Evolutionary conservation across 1,140 invertebrate genomes (phyloP).

Genomic region (Zaprionus vittiger): DNA sequence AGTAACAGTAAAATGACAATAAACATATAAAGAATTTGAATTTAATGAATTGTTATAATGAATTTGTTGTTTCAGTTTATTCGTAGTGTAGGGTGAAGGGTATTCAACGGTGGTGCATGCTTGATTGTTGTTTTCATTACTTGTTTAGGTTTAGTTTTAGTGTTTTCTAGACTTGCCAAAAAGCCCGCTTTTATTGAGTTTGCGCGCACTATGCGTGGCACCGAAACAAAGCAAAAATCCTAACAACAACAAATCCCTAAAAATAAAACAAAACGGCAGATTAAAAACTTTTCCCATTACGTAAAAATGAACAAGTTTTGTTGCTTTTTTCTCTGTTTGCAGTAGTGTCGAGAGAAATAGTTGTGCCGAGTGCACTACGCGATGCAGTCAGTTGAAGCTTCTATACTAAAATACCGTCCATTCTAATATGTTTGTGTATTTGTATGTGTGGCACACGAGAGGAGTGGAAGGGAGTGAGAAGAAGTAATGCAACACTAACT

Average conservation of each 20-base stretch:
- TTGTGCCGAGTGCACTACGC: conserved; percentile 50
- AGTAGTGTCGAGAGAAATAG: conserved; percentile 53
- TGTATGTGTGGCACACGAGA: conserved; percentile 2
- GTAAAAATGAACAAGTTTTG: conserved; percentile 77
- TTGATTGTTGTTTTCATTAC: not conserved
- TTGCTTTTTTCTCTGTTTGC: conserved; percentile 32
- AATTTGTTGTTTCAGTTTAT: too few relatives aligned
- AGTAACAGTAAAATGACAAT: too few relatives aligned
- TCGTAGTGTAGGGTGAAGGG: not conserved
- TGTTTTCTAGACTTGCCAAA: conserved; percentile 53
- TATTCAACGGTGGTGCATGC: not conserved
- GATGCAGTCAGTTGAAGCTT: conserved; percentile 30
- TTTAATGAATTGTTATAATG: too few relatives aligned
- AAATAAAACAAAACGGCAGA: conserved; percentile 49
- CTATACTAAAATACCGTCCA: conserved; percentile 57
- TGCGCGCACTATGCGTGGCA: conserved; percentile 35
- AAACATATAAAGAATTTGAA: too few relatives aligned
- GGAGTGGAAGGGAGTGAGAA: not conserved
- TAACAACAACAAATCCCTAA: not conserved
- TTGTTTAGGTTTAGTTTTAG: conserved; percentile 47
- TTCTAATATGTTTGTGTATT: conserved; percentile 6
- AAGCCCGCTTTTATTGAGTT: conserved; percentile 75
- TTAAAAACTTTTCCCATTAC: conserved; percentile 81
- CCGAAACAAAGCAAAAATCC: conserved; percentile 16
- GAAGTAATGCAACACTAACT: conserved; percentile 33